Conservation (phyloP, 2,888 invertebrate species). For the Amiota minor region DNA sequence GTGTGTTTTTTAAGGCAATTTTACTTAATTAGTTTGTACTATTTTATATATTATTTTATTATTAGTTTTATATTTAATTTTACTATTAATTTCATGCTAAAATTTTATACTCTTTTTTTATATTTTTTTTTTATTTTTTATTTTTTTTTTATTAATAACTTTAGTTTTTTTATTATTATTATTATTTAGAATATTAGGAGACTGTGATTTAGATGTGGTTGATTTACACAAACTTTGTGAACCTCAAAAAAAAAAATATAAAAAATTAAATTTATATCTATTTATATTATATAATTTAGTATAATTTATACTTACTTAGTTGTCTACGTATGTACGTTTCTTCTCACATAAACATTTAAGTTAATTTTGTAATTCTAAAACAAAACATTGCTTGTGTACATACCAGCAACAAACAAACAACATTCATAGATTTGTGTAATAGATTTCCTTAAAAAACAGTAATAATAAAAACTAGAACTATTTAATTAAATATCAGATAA, state of each 20-base stretch:
- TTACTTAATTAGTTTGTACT: conserved; percentile 58
- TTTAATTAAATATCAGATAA: not conserved
- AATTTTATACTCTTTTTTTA: conserved; percentile 34
- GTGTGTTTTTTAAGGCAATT: conserved; percentile 48
- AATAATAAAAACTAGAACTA: too few species aligned
- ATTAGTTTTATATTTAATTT: conserved; percentile 40
- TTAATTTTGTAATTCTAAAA: conserved; percentile 26
- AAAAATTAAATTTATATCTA: conserved; percentile 17
- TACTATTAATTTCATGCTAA: conserved; percentile 27
- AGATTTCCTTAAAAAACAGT: too few species aligned
- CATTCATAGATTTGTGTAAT: too few species aligned
- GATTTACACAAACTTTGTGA: conserved; percentile 55
- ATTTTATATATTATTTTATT: conserved; percentile 39
- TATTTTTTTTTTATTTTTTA: conserved; percentile 37
- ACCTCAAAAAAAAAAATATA: conserved; percentile 46
- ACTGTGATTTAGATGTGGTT: conserved; percentile 71
- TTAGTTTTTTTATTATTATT: conserved; percentile 48
- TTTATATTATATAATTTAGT: conserved; percentile 15
- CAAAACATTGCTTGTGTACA: conserved; percentile 24
- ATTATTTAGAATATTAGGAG: conserved; percentile 61
- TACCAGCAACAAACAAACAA: not conserved
- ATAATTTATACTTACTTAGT: not conserved
- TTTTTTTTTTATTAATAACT: conserved; percentile 36
- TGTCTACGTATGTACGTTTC: too few species aligned
- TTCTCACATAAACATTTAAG: not conserved